Evolutionary conservation across 2,888 invertebrate genomes (phyloP).

Genomic region (Eupithecia tripunctaria): DNA sequence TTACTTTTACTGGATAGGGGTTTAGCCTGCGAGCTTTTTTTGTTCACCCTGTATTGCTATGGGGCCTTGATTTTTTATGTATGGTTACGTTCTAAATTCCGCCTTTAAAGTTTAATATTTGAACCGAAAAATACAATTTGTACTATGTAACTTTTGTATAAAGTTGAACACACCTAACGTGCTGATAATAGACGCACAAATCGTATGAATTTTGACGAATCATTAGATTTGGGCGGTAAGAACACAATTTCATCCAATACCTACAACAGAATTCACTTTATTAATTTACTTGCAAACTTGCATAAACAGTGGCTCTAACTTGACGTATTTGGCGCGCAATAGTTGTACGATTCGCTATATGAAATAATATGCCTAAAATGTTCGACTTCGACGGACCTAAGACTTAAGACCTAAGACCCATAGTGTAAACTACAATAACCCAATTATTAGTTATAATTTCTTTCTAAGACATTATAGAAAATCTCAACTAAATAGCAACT

Average conservation of each 20-base stretch:
- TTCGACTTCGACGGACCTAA: too few species aligned
- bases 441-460: too few species aligned
- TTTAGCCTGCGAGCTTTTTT: background rate
- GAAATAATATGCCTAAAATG: too few species aligned
- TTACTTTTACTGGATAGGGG: constrained; percentile 16
- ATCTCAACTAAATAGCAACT: background rate
- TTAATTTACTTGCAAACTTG: too few species aligned
- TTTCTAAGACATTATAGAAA: too few species aligned
- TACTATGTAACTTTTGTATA: background rate
- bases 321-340: background rate
- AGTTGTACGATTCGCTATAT: background rate
- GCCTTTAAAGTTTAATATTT: background rate
- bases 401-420: too few species aligned
- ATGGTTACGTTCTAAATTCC: background rate
- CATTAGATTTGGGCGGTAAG: background rate
- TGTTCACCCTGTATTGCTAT: background rate
- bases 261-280: too few species aligned
- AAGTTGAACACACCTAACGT: background rate
- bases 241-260: background rate
- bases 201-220: background rate
- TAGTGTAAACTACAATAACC: too few species aligned
- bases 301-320: background rate
- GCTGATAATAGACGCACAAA: background rate
- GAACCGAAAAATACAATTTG: background rate
- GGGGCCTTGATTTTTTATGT: background rate